A percentile compares a stretch with the other conserved stretches of the same genome.
Evolutionary conservation across 2,888 invertebrate species (phyloP).

Genomic region (Andricus curvator): DNA sequence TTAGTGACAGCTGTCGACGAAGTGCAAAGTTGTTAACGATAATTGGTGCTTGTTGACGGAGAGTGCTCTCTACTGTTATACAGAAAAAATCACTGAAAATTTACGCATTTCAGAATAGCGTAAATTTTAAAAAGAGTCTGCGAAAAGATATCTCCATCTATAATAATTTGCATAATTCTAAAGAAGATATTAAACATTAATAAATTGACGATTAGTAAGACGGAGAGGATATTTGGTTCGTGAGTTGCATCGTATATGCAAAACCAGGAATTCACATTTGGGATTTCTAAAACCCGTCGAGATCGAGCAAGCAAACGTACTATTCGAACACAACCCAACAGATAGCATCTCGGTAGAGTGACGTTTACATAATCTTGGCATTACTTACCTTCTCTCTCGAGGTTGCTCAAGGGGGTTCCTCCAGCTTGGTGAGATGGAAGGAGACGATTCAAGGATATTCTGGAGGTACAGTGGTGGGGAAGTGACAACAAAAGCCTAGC

Average conservation of each 20-base stretch:
- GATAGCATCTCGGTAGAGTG: constrained; percentile 65
- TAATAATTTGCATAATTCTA: not conserved
- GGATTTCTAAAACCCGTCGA: constrained; percentile 56
- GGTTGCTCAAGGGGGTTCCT: constrained; percentile 54
- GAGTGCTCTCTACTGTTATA: not conserved
- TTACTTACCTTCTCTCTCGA: constrained; percentile 66
- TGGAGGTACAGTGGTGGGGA: constrained; percentile 54
- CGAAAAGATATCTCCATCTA: not conserved
- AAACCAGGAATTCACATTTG: constrained; percentile 54
- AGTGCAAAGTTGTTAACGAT: constrained; percentile 42
- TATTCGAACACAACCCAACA: constrained; percentile 66
- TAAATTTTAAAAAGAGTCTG: not conserved
- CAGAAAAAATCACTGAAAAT: not conserved
- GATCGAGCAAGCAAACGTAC: constrained; percentile 55
- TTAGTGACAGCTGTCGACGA: constrained; percentile 48
- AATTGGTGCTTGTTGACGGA: not conserved
- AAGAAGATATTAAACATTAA: not conserved
- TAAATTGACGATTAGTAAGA: not conserved
- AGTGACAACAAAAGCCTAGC: constrained; percentile 68
- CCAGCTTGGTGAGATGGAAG: constrained; percentile 45
- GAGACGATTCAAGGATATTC: constrained; percentile 56
- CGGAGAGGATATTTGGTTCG: not conserved
- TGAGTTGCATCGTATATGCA: not conserved
- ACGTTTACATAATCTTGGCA: constrained; percentile 75
- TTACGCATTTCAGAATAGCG: not conserved